Evolutionary conservation across 1,140 invertebrate species (phyloP), one percentile per base, ranked within the genome.

Genomic region (Cydia splendana): DNA sequence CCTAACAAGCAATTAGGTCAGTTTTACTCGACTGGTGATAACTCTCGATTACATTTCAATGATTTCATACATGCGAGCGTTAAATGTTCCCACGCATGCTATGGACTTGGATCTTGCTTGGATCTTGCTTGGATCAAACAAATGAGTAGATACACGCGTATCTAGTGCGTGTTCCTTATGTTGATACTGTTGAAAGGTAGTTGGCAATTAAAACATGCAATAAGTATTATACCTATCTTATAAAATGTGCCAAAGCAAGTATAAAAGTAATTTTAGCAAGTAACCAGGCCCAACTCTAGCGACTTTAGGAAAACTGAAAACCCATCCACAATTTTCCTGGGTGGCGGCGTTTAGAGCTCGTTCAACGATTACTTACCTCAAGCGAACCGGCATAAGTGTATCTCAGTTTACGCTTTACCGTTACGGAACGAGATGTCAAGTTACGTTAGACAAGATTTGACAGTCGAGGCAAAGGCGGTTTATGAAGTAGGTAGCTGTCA

Each of bases 401-500:
- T 24, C 57, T 9, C 57, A 2, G 4, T 20, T 20, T 20, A 24
- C 57, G 20, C 20, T 12, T 24, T 10, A 62, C 18, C 2, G 7
- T 18, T 24, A 62, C 2, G 20, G 7, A 62, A 10, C 18, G 18
- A 7, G 10, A 62, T 10, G n/a, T 62, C 20, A 20, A 24, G 57
- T 62, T 24, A 24, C 57, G n/a, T 9, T 62, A 24, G 20, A 62
- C 57, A 62, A 20, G 9, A 20, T 38, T 30, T 42, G 15, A 38
- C 4, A 71, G 34, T 18, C 34, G 67, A n/a, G 67, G 30, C 34
- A 71, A 34, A 62, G 2, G 18, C 15, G 51, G 51, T 12, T 53
- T 53, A 53, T 53, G 51, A 53, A 20, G 51, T 57, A 38, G 24
- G 65, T 62, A 75, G 77, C 73, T 62, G 75, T 74, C 80, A 78